These are phyloP conservation scores for Pachyramphus minor DNA, from an alignment of 2,113 vertebrate species.

Conservation along the genomic window DNA sequence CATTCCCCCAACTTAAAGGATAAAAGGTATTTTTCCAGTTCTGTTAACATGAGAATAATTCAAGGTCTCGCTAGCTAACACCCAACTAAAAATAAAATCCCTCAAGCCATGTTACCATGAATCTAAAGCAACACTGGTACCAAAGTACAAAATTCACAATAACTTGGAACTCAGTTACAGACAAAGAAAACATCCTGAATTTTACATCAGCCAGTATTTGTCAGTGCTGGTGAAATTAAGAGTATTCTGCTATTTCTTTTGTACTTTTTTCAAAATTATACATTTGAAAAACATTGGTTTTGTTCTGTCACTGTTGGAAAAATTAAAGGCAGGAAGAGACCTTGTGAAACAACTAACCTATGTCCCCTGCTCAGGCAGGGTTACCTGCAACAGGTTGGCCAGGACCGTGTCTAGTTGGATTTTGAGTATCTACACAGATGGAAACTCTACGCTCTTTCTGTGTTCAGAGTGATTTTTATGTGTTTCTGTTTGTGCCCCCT, in stretches of 20 bases:
- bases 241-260: neutral
- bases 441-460: neutral
- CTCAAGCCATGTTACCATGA: neutral
- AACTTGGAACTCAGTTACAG: neutral
- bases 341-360: neutral
- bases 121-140: neutral
- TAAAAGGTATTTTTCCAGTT: neutral
- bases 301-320: neutral
- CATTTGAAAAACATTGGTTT: neutral
- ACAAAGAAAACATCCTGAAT: neutral
- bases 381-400: neutral
- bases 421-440: neutral
- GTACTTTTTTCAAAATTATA: neutral
- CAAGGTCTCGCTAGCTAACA: neutral
- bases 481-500: neutral
- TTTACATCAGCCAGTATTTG: neutral
- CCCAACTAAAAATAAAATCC: neutral
- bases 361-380: neutral
- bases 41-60: neutral
- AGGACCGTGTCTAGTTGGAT: neutral
- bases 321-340: neutral
- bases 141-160: neutral
- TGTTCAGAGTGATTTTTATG: neutral
- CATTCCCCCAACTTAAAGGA: neutral
- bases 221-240: neutral